Evolutionary conservation across 2,888 invertebrate genomes (phyloP), one percentile per base, ranked within the genome.

Genomic region (Tetropium fuscum): DNA sequence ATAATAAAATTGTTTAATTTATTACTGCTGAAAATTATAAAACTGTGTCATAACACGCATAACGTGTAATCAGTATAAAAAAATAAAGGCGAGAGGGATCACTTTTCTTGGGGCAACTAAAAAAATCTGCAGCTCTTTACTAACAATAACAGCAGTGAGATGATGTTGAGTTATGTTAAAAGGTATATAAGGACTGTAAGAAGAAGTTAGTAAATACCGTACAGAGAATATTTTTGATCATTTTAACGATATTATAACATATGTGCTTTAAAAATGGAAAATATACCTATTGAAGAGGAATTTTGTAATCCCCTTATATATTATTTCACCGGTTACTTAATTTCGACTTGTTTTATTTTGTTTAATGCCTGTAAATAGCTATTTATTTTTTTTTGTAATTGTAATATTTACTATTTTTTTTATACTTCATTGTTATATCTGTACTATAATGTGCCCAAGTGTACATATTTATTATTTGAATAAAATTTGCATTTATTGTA

Each of bases 341-440:
- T 64, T 68, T 58, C 49, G 59, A 41, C 30, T 63, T 55, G 32
- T 58, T 53, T 56, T 64, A 53, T 66, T 71, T 61, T 62, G 36
- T 70, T 71, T n/a, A n/a, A 60, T 66, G 74, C 75, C 44, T 76
- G 75, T 76, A 76, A 8, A 76, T 76, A 76, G 75, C 75, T 76
- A 75, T 75, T 72, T 76, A 60, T 76, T 75, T 74, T 75, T 68
- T 72, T 69, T 69, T 20, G 71, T 72, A 72, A 71, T 70, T n/a
- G 67, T 61, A 58, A 59, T 66, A 64, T 59, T 67, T 64, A 64
- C 53, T 63, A 66, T 62, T 72, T 70, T 71, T 73, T 74, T 72
- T 63, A 69, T 70, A 70, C 67, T 66, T 67, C n/a, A 68, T 69
- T 69, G 69, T 71, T 70, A 68, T 68, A 19, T 67, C 63, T 71